These are phyloP conservation scores for Drosophila emarginata DNA, from an alignment of 2,888 invertebrate genomes.

Conservation along the genomic window DNA sequence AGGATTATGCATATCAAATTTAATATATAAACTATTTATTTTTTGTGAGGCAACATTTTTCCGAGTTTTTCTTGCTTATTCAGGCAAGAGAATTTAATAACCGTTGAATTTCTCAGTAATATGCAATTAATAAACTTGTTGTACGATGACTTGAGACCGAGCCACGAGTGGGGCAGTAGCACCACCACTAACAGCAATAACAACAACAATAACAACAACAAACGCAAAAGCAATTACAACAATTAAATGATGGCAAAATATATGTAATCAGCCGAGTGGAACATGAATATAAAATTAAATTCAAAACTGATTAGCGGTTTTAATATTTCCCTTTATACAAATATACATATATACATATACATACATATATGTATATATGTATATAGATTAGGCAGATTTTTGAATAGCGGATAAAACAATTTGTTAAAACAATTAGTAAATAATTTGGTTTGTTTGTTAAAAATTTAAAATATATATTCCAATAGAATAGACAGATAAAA, in stretches of 20 bases:
- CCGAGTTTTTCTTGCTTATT: neutral
- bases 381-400: no score
- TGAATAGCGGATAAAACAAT: no score
- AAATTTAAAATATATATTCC: no score
- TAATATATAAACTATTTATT: neutral
- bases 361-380: neutral
- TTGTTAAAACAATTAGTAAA: no score
- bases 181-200: neutral
- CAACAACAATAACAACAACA: neutral
- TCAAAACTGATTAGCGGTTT: neutral
- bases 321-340: neutral
- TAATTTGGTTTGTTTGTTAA: no score
- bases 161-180: neutral
- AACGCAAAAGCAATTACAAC: slow-evolving; percentile 20
- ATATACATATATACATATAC: slow-evolving; percentile 5
- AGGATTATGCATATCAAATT: no score
- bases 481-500: no score
- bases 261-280: slow-evolving; percentile 50
- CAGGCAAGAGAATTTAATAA: neutral
- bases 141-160: neutral
- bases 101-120: neutral
- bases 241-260: slow-evolving; percentile 54
- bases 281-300: slow-evolving; percentile 16
- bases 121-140: neutral
- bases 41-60: no score